phyloP scores from a whole-genome alignment of 2,113 vertebrate genomes.

The Cynoglossus semilaevis region DNA sequence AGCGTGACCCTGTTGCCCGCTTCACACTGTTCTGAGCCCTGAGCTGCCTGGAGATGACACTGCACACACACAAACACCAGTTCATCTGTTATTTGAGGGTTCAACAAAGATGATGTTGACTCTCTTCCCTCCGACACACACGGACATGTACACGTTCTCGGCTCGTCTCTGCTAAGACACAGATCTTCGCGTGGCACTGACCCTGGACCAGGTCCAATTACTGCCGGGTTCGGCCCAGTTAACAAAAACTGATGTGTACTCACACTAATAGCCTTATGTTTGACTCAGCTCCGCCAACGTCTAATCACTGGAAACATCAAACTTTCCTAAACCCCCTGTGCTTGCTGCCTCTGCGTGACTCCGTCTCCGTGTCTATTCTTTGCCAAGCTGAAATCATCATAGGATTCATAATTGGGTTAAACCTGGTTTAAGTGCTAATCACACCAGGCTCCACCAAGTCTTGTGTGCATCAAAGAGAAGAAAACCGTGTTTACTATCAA shows the following conservation, averaged over 20 bases:
- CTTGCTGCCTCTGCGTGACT: slow-evolving; percentile 11
- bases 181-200: slow-evolving; percentile 19
- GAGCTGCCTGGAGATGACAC: slow-evolving; percentile 52
- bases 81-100: slow-evolving; percentile 59
- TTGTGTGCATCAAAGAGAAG: slow-evolving; percentile 16
- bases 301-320: slow-evolving; percentile 34
- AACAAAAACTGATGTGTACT: slow-evolving; percentile 23
- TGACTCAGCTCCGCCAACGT: slow-evolving; percentile 50
- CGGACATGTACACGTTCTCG: slow-evolving; percentile 9
- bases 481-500: slow-evolving; percentile 18
- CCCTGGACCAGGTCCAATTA: slow-evolving; percentile 25
- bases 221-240: slow-evolving; percentile 14
- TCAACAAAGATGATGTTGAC: slow-evolving; percentile 37
- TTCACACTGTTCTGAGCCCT: slow-evolving; percentile 65
- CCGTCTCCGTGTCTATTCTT: slow-evolving; percentile 27
- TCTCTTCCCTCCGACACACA: slow-evolving; percentile 22
- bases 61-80: slow-evolving; percentile 52
- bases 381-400: slow-evolving; percentile 6
- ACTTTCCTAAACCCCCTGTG: slow-evolving; percentile 21
- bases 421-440: slow-evolving; percentile 41
- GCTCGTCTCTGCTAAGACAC: slow-evolving; percentile 35
- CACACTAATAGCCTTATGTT: slow-evolving; percentile 45
- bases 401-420: slow-evolving; percentile 43
- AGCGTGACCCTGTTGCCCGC: slow-evolving; percentile 68
- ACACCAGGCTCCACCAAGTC: slow-evolving; percentile 8